Percentiles rank a stretch among this genome's conserved stretches.
Evolutionary conservation across 2,113 vertebrate genomes (phyloP).

Genomic region (Cromileptes altivelis): DNA sequence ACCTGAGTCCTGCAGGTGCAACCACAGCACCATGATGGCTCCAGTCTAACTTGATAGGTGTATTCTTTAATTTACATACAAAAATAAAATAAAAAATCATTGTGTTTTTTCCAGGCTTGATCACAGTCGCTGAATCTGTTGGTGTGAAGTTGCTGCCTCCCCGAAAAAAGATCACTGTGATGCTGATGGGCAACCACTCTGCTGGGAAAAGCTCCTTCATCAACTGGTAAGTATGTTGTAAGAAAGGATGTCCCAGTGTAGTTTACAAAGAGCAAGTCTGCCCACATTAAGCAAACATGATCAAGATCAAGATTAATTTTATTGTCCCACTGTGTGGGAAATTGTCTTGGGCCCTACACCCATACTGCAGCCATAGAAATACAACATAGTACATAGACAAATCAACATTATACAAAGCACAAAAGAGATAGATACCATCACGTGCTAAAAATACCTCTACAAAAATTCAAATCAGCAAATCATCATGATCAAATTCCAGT

Average conservation of each 20-base stretch:
- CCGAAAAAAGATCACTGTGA: conserved; percentile 88
- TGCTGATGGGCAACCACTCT: conserved; percentile 91
- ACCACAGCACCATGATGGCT: not conserved
- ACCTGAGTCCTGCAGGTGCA: not conserved
- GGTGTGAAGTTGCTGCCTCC: conserved; percentile 86
- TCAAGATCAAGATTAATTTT: too few relatives aligned
- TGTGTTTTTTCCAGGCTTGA: conserved; percentile 76
- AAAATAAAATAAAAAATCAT: too few relatives aligned
- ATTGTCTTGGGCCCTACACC: too few relatives aligned
- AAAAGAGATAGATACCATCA: too few relatives aligned
- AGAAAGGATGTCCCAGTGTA: not conserved
- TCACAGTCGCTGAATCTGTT: conserved; percentile 84
- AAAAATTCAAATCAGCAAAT: too few relatives aligned
- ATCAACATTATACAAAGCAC: too few relatives aligned
- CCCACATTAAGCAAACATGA: too few relatives aligned
- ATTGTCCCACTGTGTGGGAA: too few relatives aligned
- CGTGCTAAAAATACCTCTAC: too few relatives aligned
- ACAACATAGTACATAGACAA: too few relatives aligned
- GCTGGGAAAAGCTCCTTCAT: conserved; percentile 91
- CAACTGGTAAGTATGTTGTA: conserved; percentile 84
- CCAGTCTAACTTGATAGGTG: not conserved
- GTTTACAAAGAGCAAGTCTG: not conserved
- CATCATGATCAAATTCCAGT: too few relatives aligned
- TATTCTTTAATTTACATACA: not conserved
- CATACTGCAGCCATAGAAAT: too few relatives aligned